Evolutionary conservation across 2,888 invertebrate species (phyloP).

Genomic region (Labia minor): DNA sequence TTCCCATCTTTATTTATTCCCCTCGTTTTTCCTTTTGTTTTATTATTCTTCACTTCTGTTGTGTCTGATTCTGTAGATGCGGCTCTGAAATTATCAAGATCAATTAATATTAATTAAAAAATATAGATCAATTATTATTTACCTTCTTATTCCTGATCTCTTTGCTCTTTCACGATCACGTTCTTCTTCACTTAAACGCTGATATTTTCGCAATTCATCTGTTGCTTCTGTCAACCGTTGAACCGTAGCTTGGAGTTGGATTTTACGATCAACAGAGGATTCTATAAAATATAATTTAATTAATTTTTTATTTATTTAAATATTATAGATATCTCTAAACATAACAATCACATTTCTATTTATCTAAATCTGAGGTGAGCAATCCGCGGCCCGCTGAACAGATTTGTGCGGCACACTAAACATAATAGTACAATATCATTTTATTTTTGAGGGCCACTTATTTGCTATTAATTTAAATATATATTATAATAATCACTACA

Average conservation of each 20-base stretch:
- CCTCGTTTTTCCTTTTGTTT: conserved; percentile 19
- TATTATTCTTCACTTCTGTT: conserved; percentile 31
- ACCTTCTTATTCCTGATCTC: conserved; percentile 35
- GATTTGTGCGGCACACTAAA: too few relatives aligned
- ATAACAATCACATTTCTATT: too few relatives aligned
- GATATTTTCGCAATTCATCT: conserved; percentile 51
- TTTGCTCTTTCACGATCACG: conserved; percentile 40
- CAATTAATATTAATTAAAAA: neutral
- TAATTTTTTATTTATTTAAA: conserved; percentile 3
- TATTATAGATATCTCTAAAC: neutral
- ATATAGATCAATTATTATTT: conserved; percentile 21
- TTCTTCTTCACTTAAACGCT: conserved; percentile 43
- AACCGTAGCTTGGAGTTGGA: conserved; percentile 38
- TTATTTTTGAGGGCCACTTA: too few relatives aligned
- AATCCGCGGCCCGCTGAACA: too few relatives aligned
- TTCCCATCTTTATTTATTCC: conserved; percentile 37
- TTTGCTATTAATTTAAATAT: too few relatives aligned
- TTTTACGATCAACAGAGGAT: conserved; percentile 24
- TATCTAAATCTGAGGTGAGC: too few relatives aligned
- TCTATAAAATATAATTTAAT: conserved; percentile 19
- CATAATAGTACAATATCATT: too few relatives aligned
- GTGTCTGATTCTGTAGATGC: conserved; percentile 57
- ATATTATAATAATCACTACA: too few relatives aligned
- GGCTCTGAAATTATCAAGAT: conserved; percentile 33
- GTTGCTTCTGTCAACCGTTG: conserved; percentile 58